Base-by-base conservation (phyloP, 2,888 invertebrate species). In the Lycocerus yunnanus region DNA sequence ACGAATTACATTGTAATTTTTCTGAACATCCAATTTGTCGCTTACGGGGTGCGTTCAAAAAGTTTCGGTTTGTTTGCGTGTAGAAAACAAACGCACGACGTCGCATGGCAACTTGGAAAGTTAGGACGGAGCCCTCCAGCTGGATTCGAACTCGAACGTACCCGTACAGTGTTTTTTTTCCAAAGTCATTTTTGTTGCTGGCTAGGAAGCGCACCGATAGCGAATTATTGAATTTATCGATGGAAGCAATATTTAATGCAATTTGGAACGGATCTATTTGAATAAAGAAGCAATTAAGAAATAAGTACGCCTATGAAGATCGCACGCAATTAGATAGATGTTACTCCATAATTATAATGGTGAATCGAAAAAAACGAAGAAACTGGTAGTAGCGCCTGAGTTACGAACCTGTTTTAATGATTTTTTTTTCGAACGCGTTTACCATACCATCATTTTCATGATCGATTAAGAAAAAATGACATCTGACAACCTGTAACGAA, bases 391-490 rank as follows among this genome's bases (percentile, higher is more conserved):
- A 63, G 61, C 61, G 61, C 61, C 61, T 63, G 20, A n/a, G 61
- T 63, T 63, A 16, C 20, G 16, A 63, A 63, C 61, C 61, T 63
- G 61, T 63, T 63, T 18, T 16, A 63, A 14, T 18, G 20, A 16
- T 63, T 63, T 63, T 63, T n/a, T n/a, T 63, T 63, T 18, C 5
- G n/a, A 63, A 63, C 16, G 43, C 43, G 20, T 18, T 63, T 63
- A 63, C 15, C 43, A 63, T 63, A n/a, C 20, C 61, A 63, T 63
- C 20, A 63, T 20, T 11, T 63, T 20, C 61, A 63, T 15, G 15
- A 63, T 63, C 20, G 61, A 63, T 63, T 63, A 63, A 63, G 61
- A 63, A n/a, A 20, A 63, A 63, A 16, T 63, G 61, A 63, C 61
- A 63, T 20, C 61, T 63, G 61, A 18, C 20, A 63, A 63, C n/a